Percentiles rank a stretch among this genome's conserved stretches.
Evolutionary conservation across 64 coral and sea anemone species (phyloP).

Genomic region (Stichodactyla helianthus): DNA sequence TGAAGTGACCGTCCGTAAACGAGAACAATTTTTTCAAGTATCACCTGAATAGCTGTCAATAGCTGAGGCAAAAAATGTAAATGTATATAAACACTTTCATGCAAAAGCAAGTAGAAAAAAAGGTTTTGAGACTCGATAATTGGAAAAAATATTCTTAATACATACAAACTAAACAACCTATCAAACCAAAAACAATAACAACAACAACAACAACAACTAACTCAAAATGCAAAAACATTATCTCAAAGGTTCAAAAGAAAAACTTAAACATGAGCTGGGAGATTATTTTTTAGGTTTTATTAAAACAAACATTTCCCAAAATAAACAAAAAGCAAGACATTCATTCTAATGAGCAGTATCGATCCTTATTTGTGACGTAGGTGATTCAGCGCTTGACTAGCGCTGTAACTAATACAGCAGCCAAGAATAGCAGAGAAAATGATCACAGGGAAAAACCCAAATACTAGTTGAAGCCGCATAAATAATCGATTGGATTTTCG

Average conservation of each 20-base stretch:
- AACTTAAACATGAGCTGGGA: not conserved
- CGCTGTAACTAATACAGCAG: conserved; percentile 6
- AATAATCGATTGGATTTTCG: conserved; percentile 3
- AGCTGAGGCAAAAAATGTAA: no score
- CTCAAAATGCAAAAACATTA: not conserved
- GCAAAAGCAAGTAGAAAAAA: no score
- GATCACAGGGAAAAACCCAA: not conserved
- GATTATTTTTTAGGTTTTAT: not conserved
- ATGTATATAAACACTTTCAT: no score
- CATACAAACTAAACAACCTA: no score
- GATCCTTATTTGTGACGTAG: not conserved
- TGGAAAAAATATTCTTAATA: no score
- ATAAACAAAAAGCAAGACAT: not conserved
- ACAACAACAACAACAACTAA: not conserved
- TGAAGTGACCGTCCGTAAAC: no score
- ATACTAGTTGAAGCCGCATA: conserved; percentile 1
- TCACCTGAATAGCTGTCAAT: no score
- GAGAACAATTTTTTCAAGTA: no score
- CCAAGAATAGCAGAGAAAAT: not conserved
- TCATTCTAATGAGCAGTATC: not conserved
- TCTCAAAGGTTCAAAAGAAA: not conserved
- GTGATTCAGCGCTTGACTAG: not conserved
- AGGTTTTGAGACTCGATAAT: no score
- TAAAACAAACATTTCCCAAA: not conserved
- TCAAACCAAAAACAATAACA: not conserved